Conservation (phyloP, 2,888 invertebrate genomes). For the Diarsia mendica region DNA sequence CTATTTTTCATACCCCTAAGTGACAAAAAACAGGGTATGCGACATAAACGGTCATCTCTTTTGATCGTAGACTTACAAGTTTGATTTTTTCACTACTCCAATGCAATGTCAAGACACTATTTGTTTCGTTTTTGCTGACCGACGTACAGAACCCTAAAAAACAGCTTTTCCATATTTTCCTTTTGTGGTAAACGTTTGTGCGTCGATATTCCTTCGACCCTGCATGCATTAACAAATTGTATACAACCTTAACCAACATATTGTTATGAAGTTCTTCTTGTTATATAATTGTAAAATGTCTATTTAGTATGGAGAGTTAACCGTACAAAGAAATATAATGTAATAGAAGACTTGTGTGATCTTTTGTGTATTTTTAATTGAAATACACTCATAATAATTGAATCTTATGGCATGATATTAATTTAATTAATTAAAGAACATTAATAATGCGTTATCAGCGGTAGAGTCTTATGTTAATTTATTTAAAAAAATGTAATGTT, state of each 20-base stretch:
- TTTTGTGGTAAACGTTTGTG: too few species aligned
- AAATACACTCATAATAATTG: conserved; percentile 36
- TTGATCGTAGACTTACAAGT: too few species aligned
- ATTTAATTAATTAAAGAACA: conserved; percentile 33
- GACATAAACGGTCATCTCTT: too few species aligned
- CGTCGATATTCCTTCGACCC: too few species aligned
- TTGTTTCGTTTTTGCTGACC: too few species aligned
- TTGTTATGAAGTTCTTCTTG: conserved; percentile 62
- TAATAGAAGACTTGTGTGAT: conserved; percentile 13
- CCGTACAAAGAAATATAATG: conserved; percentile 5
- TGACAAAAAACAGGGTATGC: too few species aligned
- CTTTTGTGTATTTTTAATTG: conserved; percentile 27
- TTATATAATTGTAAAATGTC: conserved; percentile 62
- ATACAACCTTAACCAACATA: conserved; percentile 38
- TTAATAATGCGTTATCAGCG: conserved; percentile 2
- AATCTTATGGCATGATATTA: conserved; percentile 61
- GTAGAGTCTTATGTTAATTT: conserved; percentile 23
- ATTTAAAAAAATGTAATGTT: conserved; percentile 20
- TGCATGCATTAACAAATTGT: conserved; percentile 25
- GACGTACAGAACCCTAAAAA: too few species aligned
- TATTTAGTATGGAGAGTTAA: conserved; percentile 12
- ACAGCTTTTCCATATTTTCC: too few species aligned
- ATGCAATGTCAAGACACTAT: too few species aligned
- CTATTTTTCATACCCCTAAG: too few species aligned
- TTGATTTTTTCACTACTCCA: too few species aligned